A percentile compares a stretch with the other conserved stretches of the same genome.
These are phyloP conservation scores for Tachuris rubrigastra DNA, from an alignment of 2,113 vertebrate species.

Conservation along the genomic window DNA sequence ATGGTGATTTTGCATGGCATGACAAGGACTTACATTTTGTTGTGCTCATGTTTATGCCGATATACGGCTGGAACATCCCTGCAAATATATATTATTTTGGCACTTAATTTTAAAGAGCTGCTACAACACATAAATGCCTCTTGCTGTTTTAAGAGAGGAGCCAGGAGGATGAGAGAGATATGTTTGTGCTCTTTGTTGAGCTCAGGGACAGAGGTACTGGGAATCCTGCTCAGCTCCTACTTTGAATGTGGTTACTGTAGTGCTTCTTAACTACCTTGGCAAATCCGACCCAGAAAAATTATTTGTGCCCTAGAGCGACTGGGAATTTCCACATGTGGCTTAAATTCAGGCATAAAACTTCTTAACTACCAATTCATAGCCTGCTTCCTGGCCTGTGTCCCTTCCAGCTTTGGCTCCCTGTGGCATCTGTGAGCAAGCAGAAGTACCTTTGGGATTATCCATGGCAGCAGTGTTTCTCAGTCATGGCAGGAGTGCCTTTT, in stretches of 20 bases:
- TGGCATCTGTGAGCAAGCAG: accelerated
- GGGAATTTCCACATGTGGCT: neutral
- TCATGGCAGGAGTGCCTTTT: neutral
- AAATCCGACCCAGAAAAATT: neutral
- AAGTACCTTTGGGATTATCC: neutral
- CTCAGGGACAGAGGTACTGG: neutral
- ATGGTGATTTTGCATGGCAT: neutral
- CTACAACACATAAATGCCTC: neutral
- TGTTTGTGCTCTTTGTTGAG: neutral
- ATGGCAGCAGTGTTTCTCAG: neutral
- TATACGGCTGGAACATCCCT: neutral
- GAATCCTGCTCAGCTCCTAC: neutral
- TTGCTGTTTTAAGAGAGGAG: neutral
- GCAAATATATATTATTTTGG: neutral
- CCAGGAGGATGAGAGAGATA: neutral
- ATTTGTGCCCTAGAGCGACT: neutral
- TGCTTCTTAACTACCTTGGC: neutral
- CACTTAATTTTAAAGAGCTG: neutral
- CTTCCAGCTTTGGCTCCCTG: neutral
- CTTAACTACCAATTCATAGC: neutral
- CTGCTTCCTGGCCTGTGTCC: neutral
- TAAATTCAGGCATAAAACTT: neutral
- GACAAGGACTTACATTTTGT: neutral
- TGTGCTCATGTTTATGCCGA: neutral
- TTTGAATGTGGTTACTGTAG: accelerated